Base-by-base conservation (phyloP, 2,113 vertebrate species). In the Oreocharis arfaki region DNA sequence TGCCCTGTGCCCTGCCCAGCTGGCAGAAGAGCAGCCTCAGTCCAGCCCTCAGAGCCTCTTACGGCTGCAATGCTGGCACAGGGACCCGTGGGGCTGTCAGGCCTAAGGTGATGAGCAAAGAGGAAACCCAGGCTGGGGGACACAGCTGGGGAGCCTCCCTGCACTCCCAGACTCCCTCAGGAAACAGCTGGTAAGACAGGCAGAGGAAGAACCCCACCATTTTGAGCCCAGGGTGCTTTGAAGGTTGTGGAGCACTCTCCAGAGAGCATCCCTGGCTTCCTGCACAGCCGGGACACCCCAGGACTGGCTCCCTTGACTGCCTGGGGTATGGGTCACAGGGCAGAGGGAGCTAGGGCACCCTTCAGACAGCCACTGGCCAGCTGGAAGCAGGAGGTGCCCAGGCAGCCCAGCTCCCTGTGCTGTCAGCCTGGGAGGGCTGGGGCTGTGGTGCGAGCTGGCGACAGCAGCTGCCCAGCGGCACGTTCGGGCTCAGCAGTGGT, bases 281-380 rank as follows among this genome's bases (percentile, higher is more conserved):
- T 11, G 37, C 67, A 60, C 19, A 37, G 49, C 37, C 17, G 0
- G 5, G 60, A 41, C 10, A 67, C 7, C 13, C 12, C 35, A 63
- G 70, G 49, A 33, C n/a, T 47, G 70, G 30, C 63, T 69, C 41
- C 33, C 10, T 1, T 2, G 13, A 7, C 63, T 35, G 49, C 18
- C 28, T 0, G 0, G 53, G 28, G n/a, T 7, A 11, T 0, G 3
- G 55, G 46, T 6, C 23, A 61, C 0, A 0, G 46, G 68, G 18
- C 64, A 86, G n/a, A 56, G 56, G 53, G 39, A 39, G 13, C 30
- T 12, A 28, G 53, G 32, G 13, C 39, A 60, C 10, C 37, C 42
- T 26, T n/a, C 1, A 12, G 57, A 49, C 30, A 63, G 32, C 42
- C 19, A 12, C 20, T 8, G 57, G 32, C 27, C 70, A 67, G 52